These are phyloP conservation scores for Vanessa atalanta DNA, from an alignment of 1,140 invertebrate species.

Conservation along the genomic window DNA sequence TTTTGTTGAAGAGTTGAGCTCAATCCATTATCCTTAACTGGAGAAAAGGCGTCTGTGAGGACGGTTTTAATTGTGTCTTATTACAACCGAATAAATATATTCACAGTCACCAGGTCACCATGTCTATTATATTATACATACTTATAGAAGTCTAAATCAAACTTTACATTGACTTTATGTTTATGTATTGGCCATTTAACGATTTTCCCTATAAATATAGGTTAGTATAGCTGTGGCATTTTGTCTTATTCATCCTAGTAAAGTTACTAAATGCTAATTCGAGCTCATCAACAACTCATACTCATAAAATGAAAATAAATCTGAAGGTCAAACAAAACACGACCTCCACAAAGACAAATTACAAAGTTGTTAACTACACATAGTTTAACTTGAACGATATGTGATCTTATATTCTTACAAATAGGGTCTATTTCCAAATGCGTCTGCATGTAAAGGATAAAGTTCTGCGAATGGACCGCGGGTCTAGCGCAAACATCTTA, in stretches of 20 bases:
- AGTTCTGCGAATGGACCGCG: constrained; percentile 13
- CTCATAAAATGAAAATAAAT: neutral
- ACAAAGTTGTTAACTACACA: constrained; percentile 20
- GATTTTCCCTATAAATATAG: too few species aligned
- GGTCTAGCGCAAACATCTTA: constrained; percentile 36
- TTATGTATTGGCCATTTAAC: too few species aligned
- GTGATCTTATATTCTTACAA: neutral
- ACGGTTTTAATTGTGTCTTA: too few species aligned
- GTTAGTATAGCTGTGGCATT: too few species aligned
- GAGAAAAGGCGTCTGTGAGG: too few species aligned
- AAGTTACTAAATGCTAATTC: neutral
- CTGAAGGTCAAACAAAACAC: constrained; percentile 10
- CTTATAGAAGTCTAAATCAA: too few species aligned
- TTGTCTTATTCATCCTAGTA: neutral
- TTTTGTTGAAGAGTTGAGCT: too few species aligned
- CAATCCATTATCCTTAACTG: too few species aligned
- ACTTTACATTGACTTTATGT: too few species aligned
- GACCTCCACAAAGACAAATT: constrained; percentile 18
- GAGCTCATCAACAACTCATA: neutral
- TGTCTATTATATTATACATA: too few species aligned
- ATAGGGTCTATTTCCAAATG: neutral
- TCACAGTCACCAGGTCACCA: too few species aligned
- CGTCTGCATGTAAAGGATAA: neutral
- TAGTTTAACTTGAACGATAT: neutral
- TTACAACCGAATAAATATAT: too few species aligned